phyloP scores from a whole-genome alignment of 2,797 vertebrate species.

The Strix occidentalis region DNA sequence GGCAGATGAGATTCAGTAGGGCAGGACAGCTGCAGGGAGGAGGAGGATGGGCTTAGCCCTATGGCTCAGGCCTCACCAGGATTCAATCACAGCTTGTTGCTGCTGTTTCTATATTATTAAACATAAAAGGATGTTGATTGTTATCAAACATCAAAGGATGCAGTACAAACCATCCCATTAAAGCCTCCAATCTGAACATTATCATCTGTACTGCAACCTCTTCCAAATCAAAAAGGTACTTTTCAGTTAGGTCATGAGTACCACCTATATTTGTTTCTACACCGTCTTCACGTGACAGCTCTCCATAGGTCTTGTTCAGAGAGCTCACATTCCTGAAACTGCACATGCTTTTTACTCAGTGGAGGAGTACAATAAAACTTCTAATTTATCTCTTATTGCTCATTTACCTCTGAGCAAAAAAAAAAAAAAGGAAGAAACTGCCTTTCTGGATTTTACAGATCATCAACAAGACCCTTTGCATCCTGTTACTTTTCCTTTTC shows the following conservation, averaged over 20 bases:
- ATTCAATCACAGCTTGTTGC: conserved; percentile 3
- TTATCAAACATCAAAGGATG: conserved; percentile 60
- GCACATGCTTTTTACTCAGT: not conserved
- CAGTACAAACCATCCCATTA: conserved; percentile 32
- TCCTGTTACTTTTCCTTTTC: not conserved
- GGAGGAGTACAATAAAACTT: not conserved
- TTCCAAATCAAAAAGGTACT: not conserved
- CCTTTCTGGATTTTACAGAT: not conserved
- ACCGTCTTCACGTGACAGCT: not conserved
- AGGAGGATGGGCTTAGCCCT: not conserved
- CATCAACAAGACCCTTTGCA: not conserved
- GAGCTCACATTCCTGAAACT: not conserved
- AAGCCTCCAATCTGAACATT: conserved; percentile 24
- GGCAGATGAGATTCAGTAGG: not conserved
- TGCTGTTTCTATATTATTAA: not conserved
- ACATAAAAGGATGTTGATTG: conserved; percentile 54
- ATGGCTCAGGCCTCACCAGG: not conserved
- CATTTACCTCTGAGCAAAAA: not conserved
- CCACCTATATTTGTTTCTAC: not conserved
- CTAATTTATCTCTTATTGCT: conserved; percentile 33
- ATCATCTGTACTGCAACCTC: not conserved
- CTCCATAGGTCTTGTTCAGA: not conserved
- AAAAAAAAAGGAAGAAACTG: not conserved
- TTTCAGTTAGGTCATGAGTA: not conserved
- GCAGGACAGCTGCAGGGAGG: not conserved